A percentile compares a stretch with the other conserved stretches of the same genome.
These are phyloP conservation scores for Lasioglossum zephyrum DNA, from an alignment of 2,888 invertebrate genomes.

Conservation along the genomic window DNA sequence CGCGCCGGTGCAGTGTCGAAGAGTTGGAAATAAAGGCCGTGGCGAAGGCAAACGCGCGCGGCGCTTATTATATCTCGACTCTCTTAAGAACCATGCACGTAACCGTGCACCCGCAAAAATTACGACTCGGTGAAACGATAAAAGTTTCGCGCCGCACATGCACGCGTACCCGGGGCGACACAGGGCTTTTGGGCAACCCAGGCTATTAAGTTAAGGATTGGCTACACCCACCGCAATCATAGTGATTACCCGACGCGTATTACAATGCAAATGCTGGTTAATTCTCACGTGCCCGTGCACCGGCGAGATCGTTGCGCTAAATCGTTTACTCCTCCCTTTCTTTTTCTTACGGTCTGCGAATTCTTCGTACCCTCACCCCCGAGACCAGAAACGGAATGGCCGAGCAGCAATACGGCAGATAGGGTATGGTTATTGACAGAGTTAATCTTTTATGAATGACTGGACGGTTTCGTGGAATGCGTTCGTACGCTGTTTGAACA, in stretches of 20 bases:
- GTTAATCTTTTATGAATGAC: conserved; percentile 5
- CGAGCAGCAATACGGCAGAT: background rate
- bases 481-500: background rate
- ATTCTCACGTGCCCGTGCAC: conserved; percentile 67
- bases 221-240: conserved; percentile 80
- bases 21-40: conserved; percentile 51
- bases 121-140: conserved; percentile 76
- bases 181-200: conserved; percentile 76
- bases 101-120: conserved; percentile 71
- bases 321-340: conserved; percentile 30
- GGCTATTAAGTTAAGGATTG: conserved; percentile 79
- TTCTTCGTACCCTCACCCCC: background rate
- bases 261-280: conserved; percentile 80
- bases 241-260: conserved; percentile 79
- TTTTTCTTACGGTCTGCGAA: conserved; percentile 17
- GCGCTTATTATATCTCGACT: conserved; percentile 61
- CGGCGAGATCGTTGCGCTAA: conserved; percentile 54
- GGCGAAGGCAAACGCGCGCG: conserved; percentile 21
- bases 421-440: background rate
- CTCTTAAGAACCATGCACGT: conserved; percentile 52
- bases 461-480: background rate
- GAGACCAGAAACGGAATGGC: background rate
- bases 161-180: conserved; percentile 63
- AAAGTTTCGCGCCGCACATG: conserved; percentile 71
- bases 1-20: conserved; percentile 33